phyloP scores from a whole-genome alignment of 1,140 invertebrate species.

The Metopolophium dirhodum region DNA sequence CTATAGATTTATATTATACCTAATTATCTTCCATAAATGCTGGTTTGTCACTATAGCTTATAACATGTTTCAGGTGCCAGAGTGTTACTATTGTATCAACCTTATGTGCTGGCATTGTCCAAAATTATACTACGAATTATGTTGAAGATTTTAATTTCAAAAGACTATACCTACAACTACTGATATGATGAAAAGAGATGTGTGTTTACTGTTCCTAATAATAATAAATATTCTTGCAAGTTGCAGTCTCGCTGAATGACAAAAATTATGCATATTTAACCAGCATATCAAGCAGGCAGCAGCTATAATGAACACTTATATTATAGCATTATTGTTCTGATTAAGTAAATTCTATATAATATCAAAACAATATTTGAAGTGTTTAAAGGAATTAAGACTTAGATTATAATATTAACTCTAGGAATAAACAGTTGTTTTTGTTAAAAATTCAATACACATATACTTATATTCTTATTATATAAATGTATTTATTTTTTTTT shows the following conservation, averaged over 20 bases:
- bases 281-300: background rate
- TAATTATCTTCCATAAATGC: background rate
- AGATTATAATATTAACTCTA: too few relatives aligned
- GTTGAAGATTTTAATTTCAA: background rate
- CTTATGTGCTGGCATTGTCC: background rate
- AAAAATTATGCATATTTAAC: background rate
- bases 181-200: background rate
- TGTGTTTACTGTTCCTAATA: background rate
- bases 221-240: background rate
- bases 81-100: background rate
- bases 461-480: too few relatives aligned
- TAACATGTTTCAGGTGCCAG: background rate
- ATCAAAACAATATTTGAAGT: too few relatives aligned
- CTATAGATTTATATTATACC: background rate
- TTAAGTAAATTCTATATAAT: too few relatives aligned
- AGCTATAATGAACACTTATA: background rate
- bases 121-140: background rate
- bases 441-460: too few relatives aligned
- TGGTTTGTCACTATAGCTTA: background rate
- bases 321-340: too few relatives aligned
- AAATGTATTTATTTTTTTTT: too few relatives aligned
- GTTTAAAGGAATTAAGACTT: too few relatives aligned
- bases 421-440: too few relatives aligned
- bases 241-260: background rate
- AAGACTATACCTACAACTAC: background rate